Evolutionary conservation across 2,113 vertebrate species (phyloP).

Genomic region (Cyprinodon brontotheroides): DNA sequence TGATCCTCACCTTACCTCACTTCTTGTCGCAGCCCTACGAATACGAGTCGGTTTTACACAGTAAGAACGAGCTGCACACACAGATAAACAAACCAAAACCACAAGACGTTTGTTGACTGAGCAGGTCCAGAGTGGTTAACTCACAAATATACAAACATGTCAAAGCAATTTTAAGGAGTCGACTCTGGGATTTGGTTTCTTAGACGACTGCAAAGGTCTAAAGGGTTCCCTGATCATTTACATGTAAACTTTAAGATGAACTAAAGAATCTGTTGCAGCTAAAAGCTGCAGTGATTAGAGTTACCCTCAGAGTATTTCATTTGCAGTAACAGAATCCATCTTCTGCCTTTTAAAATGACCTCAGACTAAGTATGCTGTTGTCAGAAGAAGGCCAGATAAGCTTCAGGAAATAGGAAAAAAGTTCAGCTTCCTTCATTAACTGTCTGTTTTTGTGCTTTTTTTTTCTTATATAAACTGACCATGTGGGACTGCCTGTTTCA

Average conservation of each 20-base stretch:
- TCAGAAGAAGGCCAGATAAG: slow-evolving; percentile 32
- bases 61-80: slow-evolving; percentile 58
- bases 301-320: slow-evolving; percentile 38
- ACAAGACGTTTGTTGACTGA: slow-evolving; percentile 15
- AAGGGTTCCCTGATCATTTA: slow-evolving; percentile 21
- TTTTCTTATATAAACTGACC: too few species aligned
- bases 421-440: slow-evolving; percentile 21
- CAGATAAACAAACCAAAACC: neutral
- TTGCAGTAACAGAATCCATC: slow-evolving; percentile 27
- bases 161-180: slow-evolving; percentile 27
- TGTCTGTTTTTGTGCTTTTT: neutral
- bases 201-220: slow-evolving; percentile 19
- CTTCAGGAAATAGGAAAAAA: slow-evolving; percentile 56
- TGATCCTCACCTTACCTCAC: slow-evolving; percentile 93
- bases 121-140: slow-evolving; percentile 24
- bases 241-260: slow-evolving; percentile 39
- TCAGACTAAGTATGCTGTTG: slow-evolving; percentile 7
- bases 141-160: slow-evolving; percentile 35
- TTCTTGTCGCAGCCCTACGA: slow-evolving; percentile 87
- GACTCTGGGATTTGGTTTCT: neutral
- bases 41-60: slow-evolving; percentile 75
- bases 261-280: slow-evolving; percentile 31
- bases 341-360: slow-evolving; percentile 11
- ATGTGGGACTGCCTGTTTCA: neutral
- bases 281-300: slow-evolving; percentile 42